Conservation (phyloP, 1,140 invertebrate genomes). For the Neocloeon triangulifer region DNA sequence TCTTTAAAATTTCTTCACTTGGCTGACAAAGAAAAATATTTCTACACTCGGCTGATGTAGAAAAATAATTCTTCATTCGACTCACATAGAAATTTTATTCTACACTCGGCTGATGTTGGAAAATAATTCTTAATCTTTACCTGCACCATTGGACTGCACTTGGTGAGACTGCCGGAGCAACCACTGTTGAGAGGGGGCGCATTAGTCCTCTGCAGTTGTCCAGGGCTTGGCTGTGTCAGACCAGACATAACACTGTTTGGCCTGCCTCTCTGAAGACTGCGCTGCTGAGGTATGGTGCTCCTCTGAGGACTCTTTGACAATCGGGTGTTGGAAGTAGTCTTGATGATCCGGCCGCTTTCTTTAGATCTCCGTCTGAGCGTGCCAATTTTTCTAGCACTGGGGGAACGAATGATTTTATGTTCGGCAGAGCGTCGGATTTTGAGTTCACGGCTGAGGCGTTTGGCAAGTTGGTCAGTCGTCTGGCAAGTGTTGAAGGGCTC, state of each 20-base stretch:
- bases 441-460: conserved; percentile 39
- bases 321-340: neutral
- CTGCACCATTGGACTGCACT: too few relatives aligned
- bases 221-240: conserved; percentile 11
- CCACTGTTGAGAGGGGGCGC: neutral
- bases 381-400: conserved; percentile 56
- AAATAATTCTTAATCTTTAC: too few relatives aligned
- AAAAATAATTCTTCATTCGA: too few relatives aligned
- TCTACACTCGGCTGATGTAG: too few relatives aligned
- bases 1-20: too few relatives aligned
- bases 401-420: conserved; percentile 47
- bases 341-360: conserved; percentile 15
- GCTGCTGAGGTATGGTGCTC: neutral
- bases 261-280: conserved; percentile 12
- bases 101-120: too few relatives aligned
- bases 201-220: neutral
- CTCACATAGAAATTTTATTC: too few relatives aligned
- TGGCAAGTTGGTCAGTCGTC: conserved; percentile 41
- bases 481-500: conserved; percentile 27
- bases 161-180: neutral
- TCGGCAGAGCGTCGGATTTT: conserved; percentile 42
- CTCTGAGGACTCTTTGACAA: neutral
- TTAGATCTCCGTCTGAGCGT: conserved; percentile 39
- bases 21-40: too few relatives aligned
- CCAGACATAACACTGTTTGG: conserved; percentile 14